A percentile compares a stretch with the other conserved stretches of the same genome.
Evolutionary conservation across 2,113 vertebrate species (phyloP).

Genomic region (Mohoua ochrocephala): DNA sequence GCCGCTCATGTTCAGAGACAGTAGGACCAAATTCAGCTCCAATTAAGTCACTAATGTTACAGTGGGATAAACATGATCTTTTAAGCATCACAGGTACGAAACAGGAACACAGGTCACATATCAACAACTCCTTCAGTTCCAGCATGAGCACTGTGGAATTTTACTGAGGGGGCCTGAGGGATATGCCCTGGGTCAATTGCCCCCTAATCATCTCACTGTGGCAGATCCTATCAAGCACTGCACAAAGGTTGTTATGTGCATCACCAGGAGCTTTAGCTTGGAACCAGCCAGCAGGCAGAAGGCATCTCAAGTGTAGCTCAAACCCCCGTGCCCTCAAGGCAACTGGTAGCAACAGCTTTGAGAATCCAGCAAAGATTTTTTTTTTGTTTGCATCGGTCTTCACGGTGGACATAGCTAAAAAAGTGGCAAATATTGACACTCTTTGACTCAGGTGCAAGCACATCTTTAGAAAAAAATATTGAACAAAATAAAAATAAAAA

Average conservation of each 20-base stretch:
- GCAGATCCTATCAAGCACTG: background rate
- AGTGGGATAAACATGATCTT: constrained; percentile 30
- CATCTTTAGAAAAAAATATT: background rate
- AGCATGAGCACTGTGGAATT: background rate
- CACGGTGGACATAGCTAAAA: background rate
- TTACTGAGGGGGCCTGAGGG: background rate
- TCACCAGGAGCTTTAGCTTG: background rate
- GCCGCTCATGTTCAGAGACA: constrained; percentile 34
- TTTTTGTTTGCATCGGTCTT: background rate
- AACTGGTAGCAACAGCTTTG: background rate
- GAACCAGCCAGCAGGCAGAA: background rate
- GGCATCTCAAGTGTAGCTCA: background rate
- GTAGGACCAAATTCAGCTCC: constrained; percentile 28
- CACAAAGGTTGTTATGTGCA: background rate
- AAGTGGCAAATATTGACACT: background rate
- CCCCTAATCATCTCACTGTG: background rate
- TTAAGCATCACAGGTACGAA: constrained; percentile 11
- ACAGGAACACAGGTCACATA: background rate
- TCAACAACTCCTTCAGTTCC: background rate
- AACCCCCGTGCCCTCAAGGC: background rate
- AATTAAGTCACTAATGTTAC: constrained; percentile 51
- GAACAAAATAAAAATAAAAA: background rate
- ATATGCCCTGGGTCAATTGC: background rate
- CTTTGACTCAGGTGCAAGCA: background rate
- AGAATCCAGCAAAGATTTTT: background rate